Base-by-base conservation (phyloP, 2,888 invertebrate genomes). In the Phania funesta region DNA sequence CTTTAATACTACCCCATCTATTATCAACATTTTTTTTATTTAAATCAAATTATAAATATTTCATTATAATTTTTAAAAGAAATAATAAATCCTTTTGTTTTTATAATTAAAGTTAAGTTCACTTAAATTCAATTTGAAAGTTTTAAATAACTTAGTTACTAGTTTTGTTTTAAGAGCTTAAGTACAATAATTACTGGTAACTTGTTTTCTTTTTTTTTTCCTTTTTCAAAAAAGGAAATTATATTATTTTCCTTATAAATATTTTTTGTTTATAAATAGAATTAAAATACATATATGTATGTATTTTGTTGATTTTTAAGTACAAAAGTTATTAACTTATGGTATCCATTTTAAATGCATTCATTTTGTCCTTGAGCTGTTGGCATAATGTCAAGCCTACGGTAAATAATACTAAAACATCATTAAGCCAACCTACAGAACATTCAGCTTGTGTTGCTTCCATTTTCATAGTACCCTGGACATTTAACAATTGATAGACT, bases 351-450 rank as follows among this genome's bases (percentile, higher is more conserved):
- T 84, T 84, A 84, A 84, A 85, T 83, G 84, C 83, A 80, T 90
- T 90, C 87, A 97, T 97, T 95, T 98, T 98, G 92, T 98, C 98
- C 92, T 96, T 97, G 83, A 98, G 93, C 91, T 98, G 97, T 91
- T 98, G 98, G 91, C 97, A 97, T 88, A 97, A 93, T 88, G 98
- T 98, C 81, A 98, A 92, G 20, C 96, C 96, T 48, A 97, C 95
- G 0, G 97, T 97, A 87, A 98, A 94, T 88, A 97, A 93, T 64
- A 97, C 96, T 48, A 98, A 92, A 0, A 97, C 97, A 89, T 98
- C 97, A 88, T 97, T 98, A 46, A 98, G 91, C 98, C 98, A 98
- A 6, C 97, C 97, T 74, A 98, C 96, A 0, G 96, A 95, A 87
- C 96, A 96, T 90, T 98, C 98, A 0, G 97, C 96, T 92, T 98